Evolutionary conservation across 2,113 vertebrate species (phyloP), one percentile per base, ranked within the genome.

Genomic region (Urocitellus parryii): DNA sequence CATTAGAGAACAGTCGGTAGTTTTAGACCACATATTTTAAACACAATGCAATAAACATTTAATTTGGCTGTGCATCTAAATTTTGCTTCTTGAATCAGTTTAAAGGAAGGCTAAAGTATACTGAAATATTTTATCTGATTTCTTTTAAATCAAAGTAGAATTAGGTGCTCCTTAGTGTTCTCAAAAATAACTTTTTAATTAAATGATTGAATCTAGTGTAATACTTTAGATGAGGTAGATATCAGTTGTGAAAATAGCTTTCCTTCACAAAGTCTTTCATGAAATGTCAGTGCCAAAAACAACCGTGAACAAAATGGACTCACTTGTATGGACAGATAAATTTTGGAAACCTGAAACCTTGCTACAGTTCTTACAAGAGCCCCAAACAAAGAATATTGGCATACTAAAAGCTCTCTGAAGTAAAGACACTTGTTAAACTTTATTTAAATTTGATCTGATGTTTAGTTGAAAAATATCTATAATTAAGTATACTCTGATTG

Each of bases 131-230:
- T 84, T 90, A 96, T 91, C 61, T 83, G 42, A 86, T 78, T 56
- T 61, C 85, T 45, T 45, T 48, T 4, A 87, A 81, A 72, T 89
- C 84, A 88, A 67, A 93, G 68, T 74, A 94, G 27, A 94, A 88
- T 86, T 65, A 63, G 11, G 22, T 73, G 4, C 20, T 85, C 45
- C 7, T 81, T 88, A 96, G 56, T 90, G n/a, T 91, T 83, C 4
- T 77, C 73, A 68, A 17, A 90, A 97, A 61, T 27, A 92, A 73
- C 8, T 51, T 88, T 88, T 80, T 82, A 88, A 82, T 97, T 94
- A 97, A 76, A 39, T 96, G 27, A 85, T 89, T 88, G 32, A 34
- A 94, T 94, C 70, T 92, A 78, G 24, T 65, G 20, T 29, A 78
- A 81, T 78, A 74, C 12, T 77, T 88, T 72, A 18, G 42, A 63